phyloP scores from a whole-genome alignment of 2,888 invertebrate species.

The Cephus spinipes region DNA sequence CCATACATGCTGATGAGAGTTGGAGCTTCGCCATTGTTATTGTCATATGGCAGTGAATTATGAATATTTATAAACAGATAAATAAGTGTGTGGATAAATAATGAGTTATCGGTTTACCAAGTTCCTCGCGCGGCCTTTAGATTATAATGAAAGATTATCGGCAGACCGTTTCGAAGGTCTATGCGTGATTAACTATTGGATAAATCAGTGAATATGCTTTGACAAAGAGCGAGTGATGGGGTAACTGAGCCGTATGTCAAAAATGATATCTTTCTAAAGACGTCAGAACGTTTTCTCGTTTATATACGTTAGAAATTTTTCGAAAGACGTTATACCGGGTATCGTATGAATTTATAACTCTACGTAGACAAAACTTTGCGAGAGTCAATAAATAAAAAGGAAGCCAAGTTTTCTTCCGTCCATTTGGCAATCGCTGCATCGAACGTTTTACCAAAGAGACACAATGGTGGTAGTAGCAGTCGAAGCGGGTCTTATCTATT shows the following conservation, averaged over 20 bases:
- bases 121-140: background rate
- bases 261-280: background rate
- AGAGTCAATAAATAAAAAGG: background rate
- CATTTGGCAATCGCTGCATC: background rate
- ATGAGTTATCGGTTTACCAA: background rate
- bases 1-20: background rate
- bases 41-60: background rate
- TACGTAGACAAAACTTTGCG: background rate
- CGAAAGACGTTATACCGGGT: background rate
- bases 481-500: background rate
- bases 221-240: background rate
- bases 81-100: background rate
- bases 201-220: background rate
- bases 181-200: background rate
- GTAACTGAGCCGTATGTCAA: background rate
- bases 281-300: background rate
- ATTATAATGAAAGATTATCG: background rate
- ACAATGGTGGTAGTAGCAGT: background rate
- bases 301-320: background rate
- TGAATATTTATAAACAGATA: background rate
- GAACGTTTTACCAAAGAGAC: background rate
- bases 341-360: background rate
- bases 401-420: background rate
- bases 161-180: background rate
- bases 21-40: background rate